Conservation (phyloP, 2,797 vertebrate species). For the Propithecus perrieri region DNA sequence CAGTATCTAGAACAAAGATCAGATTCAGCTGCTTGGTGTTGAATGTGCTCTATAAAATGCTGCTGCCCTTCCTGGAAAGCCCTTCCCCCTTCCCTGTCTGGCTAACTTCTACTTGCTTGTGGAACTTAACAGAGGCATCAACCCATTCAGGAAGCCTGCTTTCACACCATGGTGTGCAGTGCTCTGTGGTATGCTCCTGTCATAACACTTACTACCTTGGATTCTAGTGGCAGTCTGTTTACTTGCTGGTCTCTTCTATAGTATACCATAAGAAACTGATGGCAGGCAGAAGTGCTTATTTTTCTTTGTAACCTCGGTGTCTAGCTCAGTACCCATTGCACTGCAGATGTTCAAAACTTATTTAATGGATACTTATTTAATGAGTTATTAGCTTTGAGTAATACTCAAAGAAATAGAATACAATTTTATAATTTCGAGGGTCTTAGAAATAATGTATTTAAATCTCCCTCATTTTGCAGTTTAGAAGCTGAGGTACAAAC, state of each 20-base stretch:
- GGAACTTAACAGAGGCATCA: not conserved
- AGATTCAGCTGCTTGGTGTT: not conserved
- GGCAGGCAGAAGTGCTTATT: not conserved
- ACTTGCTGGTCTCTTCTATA: not conserved
- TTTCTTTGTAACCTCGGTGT: not conserved
- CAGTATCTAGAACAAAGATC: not conserved
- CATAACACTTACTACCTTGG: too few relatives aligned
- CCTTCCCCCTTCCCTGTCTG: rapidly evolving
- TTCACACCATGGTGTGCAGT: not conserved
- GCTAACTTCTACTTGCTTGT: not conserved
- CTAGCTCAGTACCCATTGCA: not conserved
- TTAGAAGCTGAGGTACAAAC: not conserved
- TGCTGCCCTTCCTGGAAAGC: not conserved
- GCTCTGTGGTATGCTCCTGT: rapidly evolving
- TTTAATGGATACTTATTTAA: not conserved
- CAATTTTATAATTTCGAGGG: not conserved
- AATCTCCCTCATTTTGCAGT: not conserved
- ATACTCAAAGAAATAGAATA: not conserved
- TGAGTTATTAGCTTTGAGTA: not conserved
- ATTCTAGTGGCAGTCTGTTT: not conserved
- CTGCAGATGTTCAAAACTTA: not conserved
- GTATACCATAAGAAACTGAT: not conserved
- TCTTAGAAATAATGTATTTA: not conserved
- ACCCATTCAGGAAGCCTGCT: not conserved
- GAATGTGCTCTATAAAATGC: not conserved